Evolutionary conservation across 64 coral and sea anemone species (phyloP), one percentile per base, ranked within the genome.

Genomic region (Actinia equina): DNA sequence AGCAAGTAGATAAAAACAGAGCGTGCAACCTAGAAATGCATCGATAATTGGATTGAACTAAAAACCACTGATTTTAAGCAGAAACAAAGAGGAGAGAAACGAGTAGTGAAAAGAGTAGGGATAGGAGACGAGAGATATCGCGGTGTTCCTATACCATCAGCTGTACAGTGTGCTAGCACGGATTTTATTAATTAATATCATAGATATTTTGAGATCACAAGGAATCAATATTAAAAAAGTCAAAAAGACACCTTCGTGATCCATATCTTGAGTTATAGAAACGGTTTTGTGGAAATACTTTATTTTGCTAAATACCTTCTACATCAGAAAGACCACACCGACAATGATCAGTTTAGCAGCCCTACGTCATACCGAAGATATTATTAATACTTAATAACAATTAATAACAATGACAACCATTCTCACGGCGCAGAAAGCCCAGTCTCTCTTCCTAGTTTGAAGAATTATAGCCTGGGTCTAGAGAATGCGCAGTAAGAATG

Each of bases 401-500:
- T 30, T 41, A 4, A 41, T 74, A 14, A 27, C 42, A 41, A 27
- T 74, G 20, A 37, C 51, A 23, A 54, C 61, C 46, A 84, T 90
- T 67, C 80, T 69, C 82, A 90, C 79, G 5, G 6, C 82, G 45
- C 44, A 17, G 30, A 20, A 27, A 52, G 78, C 86, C n/a, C 51
- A 56, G 49, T 51, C 52, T 9, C 44, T 74, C 71, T 19, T 78
- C 11, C 20, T 56, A 26, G 19, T 43, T 69, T 78, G 12, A 55
- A 7, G 22, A 49, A 19, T 8, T 69, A 37, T 26, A 15, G 23
- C 20, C 43, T 71, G 78, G 80, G 19, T 82, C 0, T 52, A 82
- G 80, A 82, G 77, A 77, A 52, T 80, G 90, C 86, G 85, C 76
- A 87, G 85, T 92, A 88, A 71, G 87, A 84, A 86, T 83, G 57